Evolutionary conservation across 2,113 vertebrate genomes (phyloP), one percentile per base, ranked within the genome.

Genomic region (Motacilla tschutschensis): DNA sequence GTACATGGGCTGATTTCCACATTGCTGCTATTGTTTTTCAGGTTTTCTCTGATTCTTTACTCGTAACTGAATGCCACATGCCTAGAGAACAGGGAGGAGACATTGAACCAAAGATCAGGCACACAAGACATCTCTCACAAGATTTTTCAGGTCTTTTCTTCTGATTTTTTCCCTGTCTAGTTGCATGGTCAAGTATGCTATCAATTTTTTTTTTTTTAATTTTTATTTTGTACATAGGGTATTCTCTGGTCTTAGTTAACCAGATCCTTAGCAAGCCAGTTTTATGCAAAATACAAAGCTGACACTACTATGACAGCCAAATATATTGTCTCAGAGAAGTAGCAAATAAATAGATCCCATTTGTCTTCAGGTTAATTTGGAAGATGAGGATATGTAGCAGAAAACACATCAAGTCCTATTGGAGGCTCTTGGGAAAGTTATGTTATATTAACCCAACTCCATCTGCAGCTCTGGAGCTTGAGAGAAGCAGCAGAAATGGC

Each of bases 401-500:
- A 87, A 93, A 88, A 84, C 31, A 81, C 7, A 4, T 44, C 58
- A 74, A 87, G 44, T 70, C 33, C 65, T 73, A 29, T 17, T 74
- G 13, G 48, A 83, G 48, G 31, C 67, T 58, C 84, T 82, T 81
- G 58, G 65, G 75, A 85, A 88, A 92, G 48, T 85, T 85, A 35
- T 35, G 46, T 81, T 83, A 57, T 48, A 69, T 79, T 83, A 60
- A 83, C 63, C 46, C 65, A 85, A 36, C 40, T 63, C 50, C 75
- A 77, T 83, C 79, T 93, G 80, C 80, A 90, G 40, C 62, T 75
- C 67, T 77, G 86, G 88, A 91, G 84, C 58, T 90, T 92, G 81
- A 88, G 62, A 88, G 21, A 17, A 80, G 75, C 48, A 53, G n/a
- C 60, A 92, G 40, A 59, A 93, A 87, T n/a, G 70, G 60, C 76